Percentiles rank a stretch among this genome's conserved stretches.
Evolutionary conservation across 2,113 vertebrate species (phyloP).

Genomic region (Nicator chloris): DNA sequence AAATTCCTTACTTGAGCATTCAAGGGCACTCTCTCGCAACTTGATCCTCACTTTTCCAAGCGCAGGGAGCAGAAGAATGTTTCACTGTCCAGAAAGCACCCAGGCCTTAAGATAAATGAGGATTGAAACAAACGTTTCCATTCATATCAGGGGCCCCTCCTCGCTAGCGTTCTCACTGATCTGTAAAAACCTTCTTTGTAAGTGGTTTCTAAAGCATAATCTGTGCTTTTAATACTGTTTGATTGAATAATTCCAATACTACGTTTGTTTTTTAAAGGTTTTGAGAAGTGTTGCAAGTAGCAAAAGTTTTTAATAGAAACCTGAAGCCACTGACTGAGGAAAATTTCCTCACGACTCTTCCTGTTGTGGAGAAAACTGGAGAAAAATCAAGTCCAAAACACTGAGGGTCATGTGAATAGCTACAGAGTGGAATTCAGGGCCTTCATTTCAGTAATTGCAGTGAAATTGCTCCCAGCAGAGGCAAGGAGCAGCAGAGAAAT

Average conservation of each 20-base stretch:
- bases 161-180: slow-evolving; percentile 56
- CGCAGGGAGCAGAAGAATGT: slow-evolving; percentile 58
- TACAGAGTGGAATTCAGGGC: slow-evolving; percentile 12
- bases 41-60: slow-evolving; percentile 62
- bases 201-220: slow-evolving; percentile 54
- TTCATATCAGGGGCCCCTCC: slow-evolving; percentile 67
- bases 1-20: slow-evolving; percentile 66
- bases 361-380: slow-evolving; percentile 52
- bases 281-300: slow-evolving; percentile 25
- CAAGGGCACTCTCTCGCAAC: slow-evolving; percentile 61
- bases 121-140: slow-evolving; percentile 63
- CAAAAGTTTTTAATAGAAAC: slow-evolving; percentile 57
- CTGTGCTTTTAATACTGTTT: slow-evolving; percentile 55
- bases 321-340: slow-evolving; percentile 24
- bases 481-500: slow-evolving; percentile 29
- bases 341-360: slow-evolving; percentile 29
- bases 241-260: slow-evolving; percentile 54
- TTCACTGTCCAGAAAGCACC: slow-evolving; percentile 59
- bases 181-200: slow-evolving; percentile 66
- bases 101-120: slow-evolving; percentile 62
- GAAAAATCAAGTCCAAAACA: slow-evolving; percentile 25
- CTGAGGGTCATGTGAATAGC: slow-evolving; percentile 21
- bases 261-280: slow-evolving; percentile 58
- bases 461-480: slow-evolving; percentile 47
- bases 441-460: slow-evolving; percentile 44